Evolutionary conservation across 2,888 invertebrate species (phyloP), one percentile per base, ranked within the genome.

Genomic region (Spatulosminthurus flaviceps): DNA sequence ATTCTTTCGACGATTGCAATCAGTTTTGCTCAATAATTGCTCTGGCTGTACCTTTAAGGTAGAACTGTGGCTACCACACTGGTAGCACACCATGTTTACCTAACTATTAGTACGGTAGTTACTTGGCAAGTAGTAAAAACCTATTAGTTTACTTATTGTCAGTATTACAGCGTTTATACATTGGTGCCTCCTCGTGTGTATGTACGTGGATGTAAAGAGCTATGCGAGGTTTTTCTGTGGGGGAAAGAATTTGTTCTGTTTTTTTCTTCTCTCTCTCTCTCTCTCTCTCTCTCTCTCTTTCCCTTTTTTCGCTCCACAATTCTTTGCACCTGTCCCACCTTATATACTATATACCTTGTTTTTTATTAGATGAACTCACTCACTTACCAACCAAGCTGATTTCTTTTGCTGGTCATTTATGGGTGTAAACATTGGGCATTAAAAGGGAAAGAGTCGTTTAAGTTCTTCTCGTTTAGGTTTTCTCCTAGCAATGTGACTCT

Each of bases 1-100:
- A 74, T 74, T 74, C 51, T 22, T 21, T 29, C 29, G 74, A 34
- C 61, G 74, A 74, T 74, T 28, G 61, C 61, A 74, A 74, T 74
- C 74, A 74, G 74, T 74, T 61, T 70, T 70, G 51, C 70, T 42
- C 70, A 34, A 42, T 34, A 41, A 21, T 34, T 28, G 21, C 21
- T 70, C 34, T n/a, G n/a, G n/a, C n/a, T n/a, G n/a, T n/a, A n/a
- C n/a, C 5, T 42, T 42, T 19, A 5, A 9, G 16, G 51, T 11
- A 51, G 51, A 51, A 51, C 9, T 51, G 16, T 51, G n/a, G 51
- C 41, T 13, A 9, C 41, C 41, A 41, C 41, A 13, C 41, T 41
- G 13, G 9, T 41, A 41, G n/a, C n/a, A n/a, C n/a, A n/a, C n/a
- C n/a, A 41, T 9, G 9, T 41, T 7, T 41, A 41, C 41, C 13